Conservation (phyloP, 2,113 vertebrate species). For the Ammodytes dubius region DNA sequence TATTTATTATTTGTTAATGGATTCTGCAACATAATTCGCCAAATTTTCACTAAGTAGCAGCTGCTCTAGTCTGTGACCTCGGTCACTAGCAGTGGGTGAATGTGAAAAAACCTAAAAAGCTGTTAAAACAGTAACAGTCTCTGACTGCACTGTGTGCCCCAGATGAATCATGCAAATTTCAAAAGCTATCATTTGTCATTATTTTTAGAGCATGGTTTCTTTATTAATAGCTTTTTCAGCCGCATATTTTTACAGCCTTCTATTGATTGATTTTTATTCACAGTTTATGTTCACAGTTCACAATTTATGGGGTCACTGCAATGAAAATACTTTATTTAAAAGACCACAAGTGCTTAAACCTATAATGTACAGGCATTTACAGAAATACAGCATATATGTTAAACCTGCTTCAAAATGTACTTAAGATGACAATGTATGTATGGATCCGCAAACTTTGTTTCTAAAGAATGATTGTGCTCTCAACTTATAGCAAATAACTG, state of each 20-base stretch:
- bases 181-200: not conserved
- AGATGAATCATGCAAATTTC: not conserved
- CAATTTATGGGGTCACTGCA: not conserved
- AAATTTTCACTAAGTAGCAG: constrained; percentile 15
- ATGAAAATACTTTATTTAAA: constrained; percentile 26
- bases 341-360: not conserved
- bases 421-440: not conserved
- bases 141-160: not conserved
- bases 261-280: no score
- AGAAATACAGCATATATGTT: not conserved
- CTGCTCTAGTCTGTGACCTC: constrained; percentile 26
- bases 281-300: no score
- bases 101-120: constrained; percentile 14
- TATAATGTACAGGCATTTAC: constrained; percentile 7
- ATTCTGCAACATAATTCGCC: constrained; percentile 16
- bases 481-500: no score
- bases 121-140: not conserved
- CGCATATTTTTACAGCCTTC: not conserved
- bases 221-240: not conserved
- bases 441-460: not conserved
- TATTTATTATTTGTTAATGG: constrained; percentile 44
- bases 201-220: not conserved
- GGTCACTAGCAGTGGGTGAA: constrained; percentile 18
- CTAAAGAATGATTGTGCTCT: not conserved
- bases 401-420: not conserved